Base-by-base conservation (phyloP, 2,113 vertebrate species). In the Podarcis cretensis region DNA sequence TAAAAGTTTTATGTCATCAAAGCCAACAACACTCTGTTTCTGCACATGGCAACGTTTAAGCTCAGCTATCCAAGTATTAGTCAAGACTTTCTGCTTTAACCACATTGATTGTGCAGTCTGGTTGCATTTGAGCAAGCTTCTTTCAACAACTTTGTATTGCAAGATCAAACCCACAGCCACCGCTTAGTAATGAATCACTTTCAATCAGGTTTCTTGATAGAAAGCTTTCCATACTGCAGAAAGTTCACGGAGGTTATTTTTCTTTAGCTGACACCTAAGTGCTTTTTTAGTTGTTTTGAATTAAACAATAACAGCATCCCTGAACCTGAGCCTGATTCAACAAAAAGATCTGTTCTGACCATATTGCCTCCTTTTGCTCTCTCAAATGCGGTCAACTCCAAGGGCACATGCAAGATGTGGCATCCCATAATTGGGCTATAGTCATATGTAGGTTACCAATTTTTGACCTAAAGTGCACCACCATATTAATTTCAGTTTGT, bases 21-120 rank as follows among this genome's bases (percentile, higher is more conserved):
- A 16, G 14, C 9, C n/a, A 48, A 59, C 23, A 82, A 8, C 30
- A 35, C 77, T 90, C 77, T 35, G 32, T 92, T 93, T 88, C n/a
- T 54, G 88, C 84, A 92, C 89, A 91, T 92, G 92, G 75, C 95
- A 93, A 93, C 14, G 84, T 77, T 71, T 69, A 43, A 75, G 91
- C 35, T 88, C 89, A 92, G 92, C 91, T 78, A 93, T 88, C 73
- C 84, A 30, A n/a, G 37, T 94, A 16, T 95, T 95, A 93, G 94
- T 87, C 94, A 95, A 94, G 89, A 95, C 93, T 92, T 95, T 95
- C 93, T 89, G 85, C 89, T 94, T 94, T 83, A 96, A 95, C 94
- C 95, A 93, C 95, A 95, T 66, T 63, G 88, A 94, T 91, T 95
- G 92, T 5, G 59, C 92, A 94, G 32, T 90, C 87, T 23, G 89